These are phyloP conservation scores for Sturnus vulgaris DNA, from an alignment of 2,113 vertebrate genomes.

Conservation along the genomic window DNA sequence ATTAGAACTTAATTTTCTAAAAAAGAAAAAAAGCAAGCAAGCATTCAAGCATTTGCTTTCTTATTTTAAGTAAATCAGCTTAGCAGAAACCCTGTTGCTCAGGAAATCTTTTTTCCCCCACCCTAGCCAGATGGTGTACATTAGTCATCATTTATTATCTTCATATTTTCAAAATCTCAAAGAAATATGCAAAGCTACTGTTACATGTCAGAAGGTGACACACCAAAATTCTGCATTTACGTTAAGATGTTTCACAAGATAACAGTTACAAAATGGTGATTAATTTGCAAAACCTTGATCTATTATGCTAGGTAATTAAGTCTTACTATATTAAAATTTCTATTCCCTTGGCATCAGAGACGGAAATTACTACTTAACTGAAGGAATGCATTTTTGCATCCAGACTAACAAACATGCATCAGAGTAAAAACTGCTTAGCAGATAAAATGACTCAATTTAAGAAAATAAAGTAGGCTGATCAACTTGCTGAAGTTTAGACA, in stretches of 20 bases:
- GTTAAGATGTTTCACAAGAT: neutral
- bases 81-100: slow-evolving; percentile 10
- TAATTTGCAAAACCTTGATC: neutral
- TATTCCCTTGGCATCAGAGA: neutral
- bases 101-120: neutral
- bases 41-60: neutral
- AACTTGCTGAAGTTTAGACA: neutral
- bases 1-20: neutral
- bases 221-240: neutral
- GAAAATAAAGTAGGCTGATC: neutral
- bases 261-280: neutral
- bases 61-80: slow-evolving; percentile 34
- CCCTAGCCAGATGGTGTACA: slow-evolving; percentile 45
- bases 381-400: neutral
- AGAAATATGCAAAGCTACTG: slow-evolving; percentile 44
- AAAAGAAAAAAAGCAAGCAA: neutral
- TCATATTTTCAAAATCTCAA: slow-evolving; percentile 45
- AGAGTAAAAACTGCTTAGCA: neutral
- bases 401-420: neutral
- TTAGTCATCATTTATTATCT: slow-evolving; percentile 68
- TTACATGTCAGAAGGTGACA: neutral
- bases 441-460: neutral
- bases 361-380: neutral
- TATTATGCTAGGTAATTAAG: neutral
- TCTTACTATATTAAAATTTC: neutral